These are phyloP conservation scores for Zaprionus obscuricornis DNA, from an alignment of 2,888 invertebrate species.

Conservation along the genomic window DNA sequence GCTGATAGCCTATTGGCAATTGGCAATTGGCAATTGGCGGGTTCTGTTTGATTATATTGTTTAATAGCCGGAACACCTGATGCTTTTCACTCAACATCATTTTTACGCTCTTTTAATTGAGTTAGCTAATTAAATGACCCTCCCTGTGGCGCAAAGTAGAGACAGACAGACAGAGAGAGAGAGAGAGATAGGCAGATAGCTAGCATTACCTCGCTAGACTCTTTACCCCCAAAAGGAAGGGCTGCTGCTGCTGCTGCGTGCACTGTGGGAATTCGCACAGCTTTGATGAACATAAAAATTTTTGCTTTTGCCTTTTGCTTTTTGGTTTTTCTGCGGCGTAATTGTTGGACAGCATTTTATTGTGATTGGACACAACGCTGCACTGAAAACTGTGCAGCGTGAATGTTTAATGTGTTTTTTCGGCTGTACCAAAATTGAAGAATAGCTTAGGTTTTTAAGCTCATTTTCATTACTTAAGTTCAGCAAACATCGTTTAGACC, in stretches of 20 bases:
- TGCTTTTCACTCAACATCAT: slow-evolving; percentile 48
- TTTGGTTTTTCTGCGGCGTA: slow-evolving; percentile 58
- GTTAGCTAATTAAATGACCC: slow-evolving; percentile 70
- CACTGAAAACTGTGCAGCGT: slow-evolving; percentile 38
- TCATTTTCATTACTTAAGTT: slow-evolving; percentile 1
- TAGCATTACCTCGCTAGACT: no score
- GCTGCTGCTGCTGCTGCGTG: no score
- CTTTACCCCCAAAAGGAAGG: slow-evolving; percentile 28
- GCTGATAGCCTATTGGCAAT: no score
- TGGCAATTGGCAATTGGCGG: background rate
- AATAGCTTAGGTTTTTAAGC: slow-evolving; percentile 10
- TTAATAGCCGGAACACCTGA: slow-evolving; percentile 67
- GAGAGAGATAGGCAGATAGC: no score
- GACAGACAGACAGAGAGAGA: no score
- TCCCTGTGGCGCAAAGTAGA: slow-evolving; percentile 28
- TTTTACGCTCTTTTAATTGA: slow-evolving; percentile 75
- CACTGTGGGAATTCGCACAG: slow-evolving; percentile 71
- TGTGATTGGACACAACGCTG: slow-evolving; percentile 70
- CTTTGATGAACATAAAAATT: slow-evolving; percentile 65
- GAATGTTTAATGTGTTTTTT: slow-evolving; percentile 38
- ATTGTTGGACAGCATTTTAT: slow-evolving; percentile 72
- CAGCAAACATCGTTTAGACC: no score
- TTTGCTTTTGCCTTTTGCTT: no score
- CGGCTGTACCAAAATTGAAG: slow-evolving; percentile 19
- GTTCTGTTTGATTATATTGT: slow-evolving; percentile 10